Evolutionary conservation across 2,888 invertebrate species (phyloP), one percentile per base, ranked within the genome.

Genomic region (Mystacides longicornis): DNA sequence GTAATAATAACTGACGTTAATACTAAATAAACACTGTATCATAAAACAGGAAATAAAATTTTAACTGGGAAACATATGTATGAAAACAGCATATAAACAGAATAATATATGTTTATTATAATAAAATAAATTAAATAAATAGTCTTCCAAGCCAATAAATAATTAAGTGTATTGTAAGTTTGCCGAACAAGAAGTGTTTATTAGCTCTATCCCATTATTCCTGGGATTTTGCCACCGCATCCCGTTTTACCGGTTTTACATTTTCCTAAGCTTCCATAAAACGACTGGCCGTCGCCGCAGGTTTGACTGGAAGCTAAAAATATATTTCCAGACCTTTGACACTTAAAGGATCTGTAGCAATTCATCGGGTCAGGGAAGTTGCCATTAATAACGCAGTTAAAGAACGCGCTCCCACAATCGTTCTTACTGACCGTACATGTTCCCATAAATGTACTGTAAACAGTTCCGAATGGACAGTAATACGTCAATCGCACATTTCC

Each of bases 341-440:
- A 56, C 7, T 19, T 11, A 23, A 49, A 33, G 37, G 21, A 53
- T 2, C 33, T 31, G 7, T 53, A 46, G 18, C 56, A 56, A 45
- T 48, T 42, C 20, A 46, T 52, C 5, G 56, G 56, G 31, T 56
- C 53, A 4, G 23, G 27, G 18, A 46, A 46, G 21, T 31, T 23
- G 7, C 56, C 56, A 47, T 56, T 53, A 2, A 50, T 14, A 14
- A 49, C 33, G 23, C 56, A 56, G 21, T 42, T 49, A 19, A 42
- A 43, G 16, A 23, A 2, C 14, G 31, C 14, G 20, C 37, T n/a
- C 2, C 20, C 27, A 33, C 56, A 56, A 5, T 20, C 33, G n/a
- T 33, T 43, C 43, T 23, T 56, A 20, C 45, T 27, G 0, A 20
- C n/a, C 1, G 43, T 45, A 20, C 56, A 56, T 7, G 5, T 33